Evolutionary conservation across 1,140 invertebrate species (phyloP).

Genomic region (Phymorhynchus buccinoides): DNA sequence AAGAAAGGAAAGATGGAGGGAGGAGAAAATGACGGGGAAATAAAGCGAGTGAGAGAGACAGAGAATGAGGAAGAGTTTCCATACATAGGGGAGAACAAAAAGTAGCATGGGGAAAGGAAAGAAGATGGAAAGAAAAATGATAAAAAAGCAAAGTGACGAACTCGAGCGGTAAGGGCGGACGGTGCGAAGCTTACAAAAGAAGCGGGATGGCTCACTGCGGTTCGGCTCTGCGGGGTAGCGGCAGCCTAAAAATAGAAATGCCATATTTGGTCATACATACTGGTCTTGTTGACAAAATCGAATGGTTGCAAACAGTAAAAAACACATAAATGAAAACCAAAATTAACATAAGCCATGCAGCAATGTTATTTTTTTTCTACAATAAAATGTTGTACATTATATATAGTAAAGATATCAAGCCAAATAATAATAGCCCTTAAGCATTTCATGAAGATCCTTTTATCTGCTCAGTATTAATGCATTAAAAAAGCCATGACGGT

Average conservation of each 20-base stretch:
- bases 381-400: too few species aligned
- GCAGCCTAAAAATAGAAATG: constrained; percentile 35
- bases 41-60: background rate
- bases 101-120: background rate
- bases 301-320: too few species aligned
- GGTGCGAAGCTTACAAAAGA: constrained; percentile 34
- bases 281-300: too few species aligned
- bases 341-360: too few species aligned
- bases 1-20: background rate
- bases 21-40: background rate
- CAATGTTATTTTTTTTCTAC: too few species aligned
- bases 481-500: too few species aligned
- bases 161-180: constrained; percentile 26
- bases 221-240: constrained; percentile 27
- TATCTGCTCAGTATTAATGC: too few species aligned
- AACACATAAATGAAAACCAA: too few species aligned
- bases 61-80: background rate
- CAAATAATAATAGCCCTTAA: too few species aligned
- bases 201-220: constrained; percentile 20
- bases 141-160: constrained; percentile 5
- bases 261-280: background rate
- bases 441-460: too few species aligned
- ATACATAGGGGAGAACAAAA: too few species aligned
- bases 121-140: background rate
- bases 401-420: too few species aligned